phyloP scores from a whole-genome alignment of 2,888 invertebrate species.

The Chesias legatella region DNA sequence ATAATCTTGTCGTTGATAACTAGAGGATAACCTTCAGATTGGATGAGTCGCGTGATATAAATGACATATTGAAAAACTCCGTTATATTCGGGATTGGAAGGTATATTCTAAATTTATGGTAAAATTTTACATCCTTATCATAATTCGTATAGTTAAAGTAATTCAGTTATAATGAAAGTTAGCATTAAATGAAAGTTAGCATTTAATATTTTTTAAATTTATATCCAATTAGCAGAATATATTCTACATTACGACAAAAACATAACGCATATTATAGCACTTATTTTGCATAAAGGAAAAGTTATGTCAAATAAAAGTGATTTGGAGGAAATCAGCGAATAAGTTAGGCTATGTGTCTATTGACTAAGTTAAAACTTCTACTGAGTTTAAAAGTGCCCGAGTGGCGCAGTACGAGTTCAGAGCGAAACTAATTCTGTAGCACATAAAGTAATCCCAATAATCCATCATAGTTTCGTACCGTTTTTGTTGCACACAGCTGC shows the following conservation, averaged over 20 bases:
- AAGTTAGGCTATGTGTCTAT: constrained; percentile 19
- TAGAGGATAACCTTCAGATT: too few relatives aligned
- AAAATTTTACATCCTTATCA: too few relatives aligned
- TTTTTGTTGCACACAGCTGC: constrained; percentile 75
- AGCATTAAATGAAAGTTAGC: too few relatives aligned
- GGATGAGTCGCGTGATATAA: too few relatives aligned
- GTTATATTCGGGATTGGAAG: too few relatives aligned
- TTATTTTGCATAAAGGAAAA: constrained; percentile 14
- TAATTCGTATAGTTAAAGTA: too few relatives aligned
- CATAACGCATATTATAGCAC: constrained; percentile 18
- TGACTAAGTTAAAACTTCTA: constrained; percentile 21
- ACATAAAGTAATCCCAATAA: constrained; percentile 64
- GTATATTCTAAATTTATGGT: too few relatives aligned
- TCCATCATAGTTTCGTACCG: constrained; percentile 69
- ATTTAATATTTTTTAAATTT: too few relatives aligned
- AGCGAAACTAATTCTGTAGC: constrained; percentile 59
- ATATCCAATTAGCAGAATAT: constrained; percentile 36
- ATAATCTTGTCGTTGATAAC: too few relatives aligned
- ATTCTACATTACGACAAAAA: constrained; percentile 21
- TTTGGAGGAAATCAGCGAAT: constrained; percentile 19
- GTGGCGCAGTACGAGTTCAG: constrained; percentile 47
- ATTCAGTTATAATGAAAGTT: too few relatives aligned
- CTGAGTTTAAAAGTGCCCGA: constrained; percentile 35
- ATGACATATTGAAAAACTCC: too few relatives aligned
- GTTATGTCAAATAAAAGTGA: constrained; percentile 18